Evolutionary conservation across 2,113 vertebrate genomes (phyloP), one percentile per base, ranked within the genome.

Genomic region (Motacilla tschutschensis): DNA sequence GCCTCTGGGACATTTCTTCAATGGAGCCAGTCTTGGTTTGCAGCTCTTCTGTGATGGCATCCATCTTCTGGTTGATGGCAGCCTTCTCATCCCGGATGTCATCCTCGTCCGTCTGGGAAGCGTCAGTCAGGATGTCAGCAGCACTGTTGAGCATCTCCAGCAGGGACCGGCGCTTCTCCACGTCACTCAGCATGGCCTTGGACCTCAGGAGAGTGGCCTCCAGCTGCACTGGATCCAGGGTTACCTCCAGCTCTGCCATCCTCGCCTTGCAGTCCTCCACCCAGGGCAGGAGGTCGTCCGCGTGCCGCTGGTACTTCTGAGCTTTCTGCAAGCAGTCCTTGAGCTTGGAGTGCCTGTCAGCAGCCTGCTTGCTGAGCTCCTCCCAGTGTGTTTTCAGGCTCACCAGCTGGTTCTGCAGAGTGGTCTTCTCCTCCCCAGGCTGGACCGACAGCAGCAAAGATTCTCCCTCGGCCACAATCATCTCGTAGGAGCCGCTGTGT

Each of bases 401-500:
- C 38, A 94, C 82, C 76, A 99, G 93, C 33, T 98, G 98, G 85
- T 95, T 96, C 92, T 99, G 98, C 85, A 99, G 96, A 24, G 95
- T 93, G 16, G 95, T 96, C 51, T 98, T 98, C 69, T 99, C 99
- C 79, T 98, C 98, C 20, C 98, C 98, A 3, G 98, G 96, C 12
- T 98, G 98, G 9, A 98, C 97, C 1, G 98, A 97, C 35, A 98
- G 97, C 38, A 99, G 95, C 74, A 99, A 92, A 63, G 98, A 97
- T 15, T 96, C 98, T 14, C 99, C 99, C 93, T 99, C 98, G 0
- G 97, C 97, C 82, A 98, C 97, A 31, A 99, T 98, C 90, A 99
- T 98, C 94, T 99, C 98, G 8, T 99, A 99, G 82, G 99, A 97
- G 26, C 99, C 99, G 9, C 98, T 97, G 93, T 99, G 99, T 38